A percentile compares a stretch with the other conserved stretches of the same genome.
Evolutionary conservation across 2,113 vertebrate species (phyloP).

Genomic region (Pan troglodytes): NHGRI_mPanTro3-v2.1_pri NC_072402.2:130479501-130480000

Average conservation of each 20-base stretch:
- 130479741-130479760: neutral
- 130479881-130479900: neutral
- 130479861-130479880: neutral
- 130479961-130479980: neutral
- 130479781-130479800: neutral
- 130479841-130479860: constrained; percentile 30
- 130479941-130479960: neutral
- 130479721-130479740: neutral
- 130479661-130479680: neutral
- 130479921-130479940: constrained; percentile 24
- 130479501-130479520: neutral
- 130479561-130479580: neutral
- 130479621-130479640: neutral
- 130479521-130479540: constrained; percentile 22
- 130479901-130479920: neutral
- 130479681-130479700: neutral
- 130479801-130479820: neutral
- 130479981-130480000: neutral
- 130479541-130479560: neutral
- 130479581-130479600: neutral
- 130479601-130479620: neutral
- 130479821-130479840: neutral
- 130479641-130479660: neutral
- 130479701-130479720: neutral
- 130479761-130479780: neutral